phyloP scores from a whole-genome alignment of 2,888 invertebrate species.

The Chloromyia formosa region DNA sequence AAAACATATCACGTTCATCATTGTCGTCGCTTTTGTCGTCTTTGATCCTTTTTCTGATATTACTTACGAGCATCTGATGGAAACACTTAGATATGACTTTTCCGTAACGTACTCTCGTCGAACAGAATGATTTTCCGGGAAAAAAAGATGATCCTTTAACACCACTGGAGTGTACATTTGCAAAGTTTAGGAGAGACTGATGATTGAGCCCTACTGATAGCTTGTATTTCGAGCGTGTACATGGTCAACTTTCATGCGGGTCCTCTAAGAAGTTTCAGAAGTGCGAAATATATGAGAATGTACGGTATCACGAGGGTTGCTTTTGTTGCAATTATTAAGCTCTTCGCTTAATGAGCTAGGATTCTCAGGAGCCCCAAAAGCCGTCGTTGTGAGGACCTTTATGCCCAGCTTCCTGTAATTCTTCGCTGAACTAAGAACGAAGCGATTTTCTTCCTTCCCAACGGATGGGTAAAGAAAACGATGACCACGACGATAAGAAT shows the following conservation, averaged over 20 bases:
- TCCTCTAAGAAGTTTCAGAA: too few species aligned
- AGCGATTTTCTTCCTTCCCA: constrained; percentile 6
- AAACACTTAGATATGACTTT: constrained; percentile 15
- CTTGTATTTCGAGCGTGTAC: too few species aligned
- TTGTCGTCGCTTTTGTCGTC: constrained; percentile 30
- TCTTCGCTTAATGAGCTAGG: too few species aligned
- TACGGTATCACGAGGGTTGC: too few species aligned
- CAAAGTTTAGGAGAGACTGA: neutral
- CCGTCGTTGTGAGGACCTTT: too few species aligned
- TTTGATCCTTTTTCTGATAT: neutral
- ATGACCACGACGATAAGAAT: constrained; percentile 37
- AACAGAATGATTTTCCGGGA: constrained; percentile 13
- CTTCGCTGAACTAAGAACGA: neutral
- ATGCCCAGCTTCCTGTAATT: constrained; percentile 2
- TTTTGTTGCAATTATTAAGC: too few species aligned
- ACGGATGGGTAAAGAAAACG: constrained; percentile 14
- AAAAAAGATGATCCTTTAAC: constrained; percentile 23
- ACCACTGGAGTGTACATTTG: neutral
- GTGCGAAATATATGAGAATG: too few species aligned
- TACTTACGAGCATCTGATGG: neutral
- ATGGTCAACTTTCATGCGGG: too few species aligned
- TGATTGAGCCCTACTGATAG: neutral
- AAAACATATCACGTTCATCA: constrained; percentile 45
- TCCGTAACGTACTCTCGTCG: neutral
- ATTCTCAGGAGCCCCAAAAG: too few species aligned